Conservation (phyloP, 2,113 vertebrate genomes). For the Smithornis capensis region DNA sequence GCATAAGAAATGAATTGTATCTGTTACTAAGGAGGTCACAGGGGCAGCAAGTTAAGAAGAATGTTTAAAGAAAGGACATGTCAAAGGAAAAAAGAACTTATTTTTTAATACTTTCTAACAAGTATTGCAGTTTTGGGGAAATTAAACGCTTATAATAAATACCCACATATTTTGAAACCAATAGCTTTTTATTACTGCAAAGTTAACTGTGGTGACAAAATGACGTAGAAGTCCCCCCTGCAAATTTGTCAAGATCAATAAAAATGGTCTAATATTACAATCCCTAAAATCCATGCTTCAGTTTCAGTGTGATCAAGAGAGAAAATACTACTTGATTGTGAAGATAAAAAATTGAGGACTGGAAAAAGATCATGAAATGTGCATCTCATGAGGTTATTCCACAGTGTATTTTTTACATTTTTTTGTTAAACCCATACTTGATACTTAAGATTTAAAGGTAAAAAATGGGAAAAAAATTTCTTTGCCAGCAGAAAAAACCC, state of each 20-base stretch:
- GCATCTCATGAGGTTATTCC: background rate
- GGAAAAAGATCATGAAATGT: background rate
- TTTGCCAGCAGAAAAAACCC: constrained; percentile 35
- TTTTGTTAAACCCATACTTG: background rate
- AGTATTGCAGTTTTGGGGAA: constrained; percentile 58
- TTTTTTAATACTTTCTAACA: constrained; percentile 58
- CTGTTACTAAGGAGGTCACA: constrained; percentile 84
- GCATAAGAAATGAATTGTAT: constrained; percentile 93
- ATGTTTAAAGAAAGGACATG: constrained; percentile 75
- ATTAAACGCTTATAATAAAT: constrained; percentile 31
- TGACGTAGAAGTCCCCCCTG: constrained; percentile 3
- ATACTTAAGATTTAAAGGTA: constrained; percentile 19
- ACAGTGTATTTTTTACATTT: background rate
- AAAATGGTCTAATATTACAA: constrained; percentile 32
- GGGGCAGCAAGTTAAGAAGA: constrained; percentile 76
- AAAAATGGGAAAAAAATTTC: constrained; percentile 22
- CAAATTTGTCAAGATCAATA: constrained; percentile 18
- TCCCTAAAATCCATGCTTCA: background rate
- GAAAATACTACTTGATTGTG: background rate
- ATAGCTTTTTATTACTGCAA: constrained; percentile 18
- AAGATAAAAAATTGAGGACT: background rate
- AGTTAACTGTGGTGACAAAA: constrained; percentile 50
- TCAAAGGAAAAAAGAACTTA: constrained; percentile 76
- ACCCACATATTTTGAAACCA: background rate
- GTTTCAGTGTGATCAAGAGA: background rate